Percentiles rank a stretch among this genome's conserved stretches.
Evolutionary conservation across 2,797 vertebrate genomes (phyloP).

Genomic region (Eulemur coronatus): DNA sequence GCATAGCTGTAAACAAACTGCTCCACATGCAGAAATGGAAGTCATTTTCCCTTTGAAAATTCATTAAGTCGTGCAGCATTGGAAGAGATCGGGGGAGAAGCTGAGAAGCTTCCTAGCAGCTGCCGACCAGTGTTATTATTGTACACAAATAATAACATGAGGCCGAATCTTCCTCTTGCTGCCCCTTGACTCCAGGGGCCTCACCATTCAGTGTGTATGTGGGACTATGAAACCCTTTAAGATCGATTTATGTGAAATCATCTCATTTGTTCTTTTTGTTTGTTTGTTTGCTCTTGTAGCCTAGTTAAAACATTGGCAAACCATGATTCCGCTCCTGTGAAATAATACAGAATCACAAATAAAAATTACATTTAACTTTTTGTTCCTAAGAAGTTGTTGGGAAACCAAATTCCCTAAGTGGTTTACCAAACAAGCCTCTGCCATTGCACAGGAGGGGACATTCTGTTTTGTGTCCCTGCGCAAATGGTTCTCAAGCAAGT

Average conservation of each 20-base stretch:
- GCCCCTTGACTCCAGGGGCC: neutral
- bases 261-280: conserved; percentile 45
- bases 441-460: neutral
- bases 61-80: conserved; percentile 61
- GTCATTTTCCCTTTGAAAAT: conserved; percentile 67
- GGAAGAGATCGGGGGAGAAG: neutral
- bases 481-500: neutral
- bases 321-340: conserved; percentile 16
- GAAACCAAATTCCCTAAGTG: conserved; percentile 48
- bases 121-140: neutral
- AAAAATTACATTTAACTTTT: conserved; percentile 53
- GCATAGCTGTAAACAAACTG: conserved; percentile 79
- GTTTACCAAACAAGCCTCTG: neutral
- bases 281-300: conserved; percentile 56
- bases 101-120: neutral
- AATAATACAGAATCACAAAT: conserved; percentile 64
- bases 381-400: conserved; percentile 44
- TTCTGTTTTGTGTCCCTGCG: neutral
- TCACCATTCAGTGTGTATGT: neutral
- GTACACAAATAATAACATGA: conserved; percentile 29
- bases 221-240: neutral
- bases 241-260: neutral
- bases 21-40: conserved; percentile 68
- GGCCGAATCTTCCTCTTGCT: neutral
- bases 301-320: neutral